Conservation (phyloP, 1,140 invertebrate species). For the Drosophila setifemur region DNA sequence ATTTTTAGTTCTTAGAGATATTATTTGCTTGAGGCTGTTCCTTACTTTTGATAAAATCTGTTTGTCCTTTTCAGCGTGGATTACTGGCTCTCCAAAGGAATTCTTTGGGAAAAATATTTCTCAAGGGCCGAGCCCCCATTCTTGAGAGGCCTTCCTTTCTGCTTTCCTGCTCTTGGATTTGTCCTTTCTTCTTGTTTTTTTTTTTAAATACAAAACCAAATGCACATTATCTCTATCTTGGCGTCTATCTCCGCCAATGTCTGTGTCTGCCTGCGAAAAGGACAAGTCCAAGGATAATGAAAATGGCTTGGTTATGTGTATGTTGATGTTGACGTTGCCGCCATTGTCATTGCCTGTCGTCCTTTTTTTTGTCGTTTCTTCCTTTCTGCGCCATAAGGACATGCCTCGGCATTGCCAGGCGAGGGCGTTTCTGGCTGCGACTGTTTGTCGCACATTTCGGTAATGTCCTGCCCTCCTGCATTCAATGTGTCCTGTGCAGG, state of each 20-base stretch:
- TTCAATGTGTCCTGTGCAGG: conserved; percentile 4
- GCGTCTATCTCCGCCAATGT: conserved; percentile 31
- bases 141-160: conserved; percentile 26
- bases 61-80: neutral
- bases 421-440: conserved; percentile 33
- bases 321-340: conserved; percentile 40
- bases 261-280: conserved; percentile 44
- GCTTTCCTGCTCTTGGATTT: neutral
- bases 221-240: conserved; percentile 43
- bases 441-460: conserved; percentile 52
- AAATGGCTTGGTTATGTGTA: conserved; percentile 49
- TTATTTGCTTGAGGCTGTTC: neutral
- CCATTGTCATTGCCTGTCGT: conserved; percentile 38
- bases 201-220: conserved; percentile 72
- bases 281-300: conserved; percentile 73
- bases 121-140: conserved; percentile 7
- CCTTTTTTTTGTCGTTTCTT: conserved; percentile 13
- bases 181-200: conserved; percentile 6
- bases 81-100: neutral
- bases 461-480: conserved; percentile 29
- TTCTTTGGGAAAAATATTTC: conserved; percentile 4
- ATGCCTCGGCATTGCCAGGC: conserved; percentile 16
- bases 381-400: conserved; percentile 20
- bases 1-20: neutral
- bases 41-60: neutral